phyloP scores from a whole-genome alignment of 1,140 invertebrate species.

The Oncopodura yosiiana region DNA sequence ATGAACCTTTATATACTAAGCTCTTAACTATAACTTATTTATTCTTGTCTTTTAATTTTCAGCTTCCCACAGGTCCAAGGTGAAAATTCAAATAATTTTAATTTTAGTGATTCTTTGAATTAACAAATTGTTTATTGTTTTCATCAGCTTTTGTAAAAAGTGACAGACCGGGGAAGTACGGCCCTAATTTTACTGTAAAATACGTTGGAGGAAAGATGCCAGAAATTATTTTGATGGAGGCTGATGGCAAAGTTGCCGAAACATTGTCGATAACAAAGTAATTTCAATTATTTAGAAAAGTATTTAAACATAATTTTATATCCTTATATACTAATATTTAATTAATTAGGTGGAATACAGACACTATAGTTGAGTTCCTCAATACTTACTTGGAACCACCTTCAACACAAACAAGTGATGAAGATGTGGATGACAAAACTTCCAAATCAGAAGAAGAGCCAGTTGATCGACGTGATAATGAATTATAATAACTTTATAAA shows the following conservation, averaged over 20 bases:
- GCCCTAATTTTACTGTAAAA: conserved; percentile 43
- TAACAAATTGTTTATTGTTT: conserved; percentile 8
- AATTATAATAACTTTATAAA: too few relatives aligned
- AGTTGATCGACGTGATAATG: too few relatives aligned
- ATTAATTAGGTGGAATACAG: conserved; percentile 53
- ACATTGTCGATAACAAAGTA: conserved; percentile 49
- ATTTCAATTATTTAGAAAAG: too few relatives aligned
- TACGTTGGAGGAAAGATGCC: conserved; percentile 30
- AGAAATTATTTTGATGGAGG: conserved; percentile 23
- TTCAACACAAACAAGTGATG: too few relatives aligned
- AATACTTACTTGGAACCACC: conserved; percentile 41
- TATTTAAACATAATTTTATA: too few relatives aligned
- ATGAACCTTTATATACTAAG: too few relatives aligned
- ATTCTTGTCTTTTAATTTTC: too few relatives aligned
- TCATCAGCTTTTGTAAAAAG: conserved; percentile 47
- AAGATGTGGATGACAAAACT: too few relatives aligned
- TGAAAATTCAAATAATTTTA: conserved; percentile 14
- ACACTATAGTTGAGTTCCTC: conserved; percentile 49
- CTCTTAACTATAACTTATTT: too few relatives aligned
- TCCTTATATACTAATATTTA: too few relatives aligned
- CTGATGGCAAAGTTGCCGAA: conserved; percentile 33
- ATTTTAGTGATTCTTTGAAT: not conserved
- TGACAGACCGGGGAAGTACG: conserved; percentile 44
- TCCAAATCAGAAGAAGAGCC: too few relatives aligned
- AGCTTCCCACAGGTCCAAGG: conserved; percentile 39